These are phyloP conservation scores for Forpus xanthops DNA, from an alignment of 2,797 vertebrate species.

Conservation along the genomic window DNA sequence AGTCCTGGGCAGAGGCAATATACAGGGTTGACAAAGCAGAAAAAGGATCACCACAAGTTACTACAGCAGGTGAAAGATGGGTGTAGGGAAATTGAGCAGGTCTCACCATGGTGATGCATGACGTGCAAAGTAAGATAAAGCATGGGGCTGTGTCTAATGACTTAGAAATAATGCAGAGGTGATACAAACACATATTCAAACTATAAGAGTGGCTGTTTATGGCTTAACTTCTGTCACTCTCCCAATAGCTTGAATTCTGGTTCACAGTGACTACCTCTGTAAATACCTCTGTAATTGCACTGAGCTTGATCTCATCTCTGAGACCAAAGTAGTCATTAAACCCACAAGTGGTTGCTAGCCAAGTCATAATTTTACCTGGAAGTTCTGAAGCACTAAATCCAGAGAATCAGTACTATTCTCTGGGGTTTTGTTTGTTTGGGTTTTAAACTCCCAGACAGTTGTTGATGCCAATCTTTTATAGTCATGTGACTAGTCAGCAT, in stretches of 20 bases:
- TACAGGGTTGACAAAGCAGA: conserved; percentile 27
- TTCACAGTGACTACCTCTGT: not conserved
- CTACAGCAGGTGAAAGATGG: conserved; percentile 17
- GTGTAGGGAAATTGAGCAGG: not conserved
- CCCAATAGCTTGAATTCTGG: not conserved
- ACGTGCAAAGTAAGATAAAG: not conserved
- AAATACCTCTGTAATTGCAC: not conserved
- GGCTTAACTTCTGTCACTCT: not conserved
- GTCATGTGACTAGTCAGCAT: not conserved
- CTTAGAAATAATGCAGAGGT: conserved; percentile 2
- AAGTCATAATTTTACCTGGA: not conserved
- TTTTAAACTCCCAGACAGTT: not conserved
- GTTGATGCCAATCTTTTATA: not conserved
- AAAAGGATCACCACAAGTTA: not conserved
- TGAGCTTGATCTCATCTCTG: not conserved
- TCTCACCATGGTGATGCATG: not conserved
- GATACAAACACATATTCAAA: not conserved
- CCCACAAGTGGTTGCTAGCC: accelerated
- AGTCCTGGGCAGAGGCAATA: conserved; percentile 5
- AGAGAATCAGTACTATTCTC: not conserved
- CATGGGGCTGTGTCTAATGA: not conserved
- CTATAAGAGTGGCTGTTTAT: not conserved
- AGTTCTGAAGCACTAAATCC: not conserved
- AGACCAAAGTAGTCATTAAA: not conserved
- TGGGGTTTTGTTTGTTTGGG: not conserved